phyloP scores from a whole-genome alignment of 2,113 vertebrate genomes.

The Paradoxurus hermaphroditus region DNA sequence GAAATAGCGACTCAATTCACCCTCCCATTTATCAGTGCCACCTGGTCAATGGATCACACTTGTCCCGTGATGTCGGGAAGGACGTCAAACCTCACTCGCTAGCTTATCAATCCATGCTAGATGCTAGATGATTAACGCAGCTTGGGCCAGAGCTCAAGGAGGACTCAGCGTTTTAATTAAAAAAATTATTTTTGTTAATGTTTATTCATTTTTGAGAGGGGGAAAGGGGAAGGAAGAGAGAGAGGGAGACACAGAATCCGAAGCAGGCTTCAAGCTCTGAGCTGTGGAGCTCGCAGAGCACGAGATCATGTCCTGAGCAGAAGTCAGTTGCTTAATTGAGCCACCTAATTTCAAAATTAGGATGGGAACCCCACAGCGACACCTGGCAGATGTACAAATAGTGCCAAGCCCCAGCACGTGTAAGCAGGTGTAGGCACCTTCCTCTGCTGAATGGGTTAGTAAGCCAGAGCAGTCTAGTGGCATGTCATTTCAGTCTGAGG shows the following conservation, averaged over 20 bases:
- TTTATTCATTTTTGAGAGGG: too few species aligned
- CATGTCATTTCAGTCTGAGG: not conserved
- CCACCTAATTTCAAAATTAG: too few species aligned
- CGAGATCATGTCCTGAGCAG: too few species aligned
- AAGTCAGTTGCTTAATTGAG: too few species aligned
- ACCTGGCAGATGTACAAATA: not conserved
- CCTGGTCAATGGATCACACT: not conserved
- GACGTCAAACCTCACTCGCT: not conserved
- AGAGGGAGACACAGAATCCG: too few species aligned
- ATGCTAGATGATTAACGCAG: not conserved
- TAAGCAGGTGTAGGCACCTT: not conserved
- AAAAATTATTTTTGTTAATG: too few species aligned
- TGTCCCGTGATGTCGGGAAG: not conserved
- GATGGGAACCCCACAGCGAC: not conserved
- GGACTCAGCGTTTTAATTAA: not conserved
- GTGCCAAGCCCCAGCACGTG: too few species aligned
- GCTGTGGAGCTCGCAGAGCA: too few species aligned
- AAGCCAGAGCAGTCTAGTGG: not conserved
- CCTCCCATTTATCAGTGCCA: fast-evolving
- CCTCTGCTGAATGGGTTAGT: not conserved
- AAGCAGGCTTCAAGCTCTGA: too few species aligned
- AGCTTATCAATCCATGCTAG: not conserved
- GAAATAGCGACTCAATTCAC: not conserved
- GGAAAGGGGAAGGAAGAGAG: too few species aligned
- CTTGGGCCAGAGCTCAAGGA: not conserved